phyloP scores from a whole-genome alignment of 1,140 invertebrate genomes.

The Cheumatopsyche charites region DNA sequence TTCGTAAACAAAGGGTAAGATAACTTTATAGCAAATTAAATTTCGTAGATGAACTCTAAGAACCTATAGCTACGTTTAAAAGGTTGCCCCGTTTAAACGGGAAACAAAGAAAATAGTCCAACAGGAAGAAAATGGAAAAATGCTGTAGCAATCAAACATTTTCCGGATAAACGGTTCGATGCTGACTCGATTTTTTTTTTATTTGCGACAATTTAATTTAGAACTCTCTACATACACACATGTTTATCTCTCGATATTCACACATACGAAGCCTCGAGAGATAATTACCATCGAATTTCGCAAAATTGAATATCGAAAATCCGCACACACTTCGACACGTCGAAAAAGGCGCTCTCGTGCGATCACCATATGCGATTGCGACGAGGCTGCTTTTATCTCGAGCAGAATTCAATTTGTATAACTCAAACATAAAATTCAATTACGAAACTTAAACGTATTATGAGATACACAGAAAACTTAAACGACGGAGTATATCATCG shows the following conservation, averaged over 20 bases:
- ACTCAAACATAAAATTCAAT: conserved; percentile 40
- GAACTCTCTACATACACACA: too few species aligned
- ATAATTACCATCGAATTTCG: too few species aligned
- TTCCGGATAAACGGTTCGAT: conserved; percentile 16
- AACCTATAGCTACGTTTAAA: conserved; percentile 14
- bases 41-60: conserved; percentile 6
- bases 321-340: not conserved
- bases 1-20: not conserved
- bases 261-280: too few species aligned
- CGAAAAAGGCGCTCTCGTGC: not conserved
- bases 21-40: conserved; percentile 14
- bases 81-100: conserved; percentile 4
- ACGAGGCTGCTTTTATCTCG: conserved; percentile 17
- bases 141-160: conserved; percentile 24
- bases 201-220: not conserved
- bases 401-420: conserved; percentile 27
- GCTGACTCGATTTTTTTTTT: not conserved
- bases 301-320: too few species aligned
- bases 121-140: conserved; percentile 19
- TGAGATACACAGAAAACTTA: conserved; percentile 32
- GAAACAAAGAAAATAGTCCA: conserved; percentile 16
- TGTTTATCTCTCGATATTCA: too few species aligned
- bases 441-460: conserved; percentile 32
- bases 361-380: not conserved
- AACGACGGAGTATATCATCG: conserved; percentile 28